Base-by-base conservation (phyloP, 2,797 vertebrate species). In the Rhinogobio ventralis region DNA sequence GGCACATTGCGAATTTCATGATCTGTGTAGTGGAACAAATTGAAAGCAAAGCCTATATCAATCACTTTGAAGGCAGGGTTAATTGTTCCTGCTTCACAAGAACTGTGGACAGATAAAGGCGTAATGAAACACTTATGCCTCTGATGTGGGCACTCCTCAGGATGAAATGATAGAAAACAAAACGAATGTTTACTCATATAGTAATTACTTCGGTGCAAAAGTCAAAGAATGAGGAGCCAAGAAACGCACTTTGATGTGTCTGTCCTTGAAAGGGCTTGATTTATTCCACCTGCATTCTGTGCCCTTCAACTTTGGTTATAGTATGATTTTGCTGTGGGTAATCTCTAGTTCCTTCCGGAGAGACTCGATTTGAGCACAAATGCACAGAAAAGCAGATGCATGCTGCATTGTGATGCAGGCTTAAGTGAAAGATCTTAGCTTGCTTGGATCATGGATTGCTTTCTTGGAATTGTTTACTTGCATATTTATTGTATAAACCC, bases 21-120 rank as follows among this genome's bases (percentile, higher is more conserved):
- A 96, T 97, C 96, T 97, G 96, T 97, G 97, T 97, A 97, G 96
- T 97, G 97, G 97, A 98, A 98, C 97, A 98, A 98, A 98, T 98
- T 97, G 96, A 98, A 98, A 97, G 97, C 96, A 96, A 97, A 96
- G 97, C 96, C 95, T 95, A 95, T 97, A 98, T 98, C 97, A 97
- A 97, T 98, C 96, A 97, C 96, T 95, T 93, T 97, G 97, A 98
- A 97, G 97, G 96, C 94, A 95, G 95, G 95, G 96, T 97, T 98
- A 98, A 97, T 98, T 97, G 96, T 97, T 96, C 95, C 92, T 92
- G 95, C 94, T 95, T 95, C 95, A 96, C 95, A 94, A 96, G 94
- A 94, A 82, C 95, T 96, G 94, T 94, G 95, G 95, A 96, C 96
- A 96, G 96, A 97, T 97, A 96, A 96, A 96, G 94, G 94, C 94